A percentile compares a stretch with the other conserved stretches of the same genome.
phyloP scores from a whole-genome alignment of 2,797 vertebrate species.

The Allobates femoralis region DNA sequence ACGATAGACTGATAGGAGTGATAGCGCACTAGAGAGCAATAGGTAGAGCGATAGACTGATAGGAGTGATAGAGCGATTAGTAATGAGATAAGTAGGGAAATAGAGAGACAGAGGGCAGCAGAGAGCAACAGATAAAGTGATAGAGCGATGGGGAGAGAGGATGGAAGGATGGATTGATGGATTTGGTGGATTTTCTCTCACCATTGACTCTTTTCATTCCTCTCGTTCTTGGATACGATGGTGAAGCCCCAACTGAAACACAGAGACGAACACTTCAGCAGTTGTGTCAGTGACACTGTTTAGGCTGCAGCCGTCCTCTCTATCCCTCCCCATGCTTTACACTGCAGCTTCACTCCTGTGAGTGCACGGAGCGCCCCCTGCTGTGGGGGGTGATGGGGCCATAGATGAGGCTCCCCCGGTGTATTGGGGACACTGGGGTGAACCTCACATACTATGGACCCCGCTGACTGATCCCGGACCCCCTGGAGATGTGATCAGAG shows the following conservation, averaged over 20 bases:
- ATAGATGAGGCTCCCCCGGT: not conserved
- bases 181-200: slow-evolving; percentile 72
- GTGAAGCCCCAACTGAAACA: slow-evolving; percentile 90
- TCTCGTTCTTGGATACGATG: slow-evolving; percentile 85
- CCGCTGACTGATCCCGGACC: not conserved
- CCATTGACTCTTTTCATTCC: slow-evolving; percentile 93
- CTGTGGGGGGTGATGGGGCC: too few species aligned
- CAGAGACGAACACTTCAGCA: slow-evolving; percentile 27
- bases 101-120: not conserved
- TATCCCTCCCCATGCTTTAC: not conserved
- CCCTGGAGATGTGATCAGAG: not conserved
- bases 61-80: not conserved
- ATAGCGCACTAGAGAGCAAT: not conserved
- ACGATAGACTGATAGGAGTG: not conserved
- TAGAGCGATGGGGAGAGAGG: not conserved
- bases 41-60: not conserved
- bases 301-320: not conserved
- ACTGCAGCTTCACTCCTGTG: slow-evolving; percentile 5
- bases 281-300: not conserved
- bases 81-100: not conserved
- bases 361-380: too few species aligned
- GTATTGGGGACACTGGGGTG: not conserved
- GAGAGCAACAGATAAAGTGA: too few species aligned
- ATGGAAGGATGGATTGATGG: not conserved
- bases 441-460: not conserved